A percentile compares a stretch with the other conserved stretches of the same genome.
These are phyloP conservation scores for Melikaiella ostensackeni DNA, from an alignment of 2,888 invertebrate genomes.

Conservation along the genomic window DNA sequence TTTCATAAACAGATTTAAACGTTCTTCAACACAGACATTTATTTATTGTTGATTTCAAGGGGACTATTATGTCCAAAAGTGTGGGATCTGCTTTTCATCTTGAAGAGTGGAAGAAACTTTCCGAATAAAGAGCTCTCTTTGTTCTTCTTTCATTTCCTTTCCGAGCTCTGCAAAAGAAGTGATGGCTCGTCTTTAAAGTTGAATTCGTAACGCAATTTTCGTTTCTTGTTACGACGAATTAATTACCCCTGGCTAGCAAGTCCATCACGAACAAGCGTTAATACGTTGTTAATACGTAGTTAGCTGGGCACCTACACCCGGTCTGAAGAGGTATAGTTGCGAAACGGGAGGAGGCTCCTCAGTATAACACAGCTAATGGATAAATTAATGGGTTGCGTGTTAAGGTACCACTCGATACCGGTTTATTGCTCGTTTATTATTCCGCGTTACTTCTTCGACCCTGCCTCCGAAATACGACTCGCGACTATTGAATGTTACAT, in stretches of 20 bases:
- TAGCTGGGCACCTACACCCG: constrained; percentile 46
- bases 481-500: not conserved
- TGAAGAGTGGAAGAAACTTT: constrained; percentile 4
- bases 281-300: constrained; percentile 56
- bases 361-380: constrained; percentile 57
- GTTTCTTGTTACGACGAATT: constrained; percentile 63
- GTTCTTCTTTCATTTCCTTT: constrained; percentile 3
- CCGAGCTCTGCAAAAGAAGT: constrained; percentile 1
- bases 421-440: constrained; percentile 58
- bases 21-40: not conserved
- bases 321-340: constrained; percentile 40
- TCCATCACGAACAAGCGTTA: constrained; percentile 56
- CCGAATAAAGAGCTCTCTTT: constrained; percentile 3
- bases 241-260: constrained; percentile 58
- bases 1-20: constrained; percentile 24
- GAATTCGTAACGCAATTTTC: constrained; percentile 62
- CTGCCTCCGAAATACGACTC: constrained; percentile 23
- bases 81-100: constrained; percentile 18
- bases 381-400: constrained; percentile 62
- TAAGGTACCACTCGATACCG: constrained; percentile 49
- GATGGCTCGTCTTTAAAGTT: constrained; percentile 50
- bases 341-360: constrained; percentile 47
- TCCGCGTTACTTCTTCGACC: constrained; percentile 43
- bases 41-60: not conserved
- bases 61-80: not conserved